phyloP scores from a whole-genome alignment of 2,113 vertebrate genomes.

The Coracopsis vasa region DNA sequence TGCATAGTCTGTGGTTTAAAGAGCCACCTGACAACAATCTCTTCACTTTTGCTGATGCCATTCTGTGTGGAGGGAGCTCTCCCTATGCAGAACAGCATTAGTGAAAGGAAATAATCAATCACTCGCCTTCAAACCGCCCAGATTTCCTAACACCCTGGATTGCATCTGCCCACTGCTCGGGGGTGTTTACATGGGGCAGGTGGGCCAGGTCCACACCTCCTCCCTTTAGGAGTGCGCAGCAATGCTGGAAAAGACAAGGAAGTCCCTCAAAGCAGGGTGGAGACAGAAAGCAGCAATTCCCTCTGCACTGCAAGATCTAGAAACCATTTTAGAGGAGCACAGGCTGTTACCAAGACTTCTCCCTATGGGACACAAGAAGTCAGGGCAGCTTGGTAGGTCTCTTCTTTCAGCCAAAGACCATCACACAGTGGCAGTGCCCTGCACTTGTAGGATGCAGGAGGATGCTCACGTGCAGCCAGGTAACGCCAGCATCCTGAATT shows the following conservation, averaged over 20 bases:
- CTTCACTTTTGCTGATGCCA: neutral
- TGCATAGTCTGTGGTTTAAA: neutral
- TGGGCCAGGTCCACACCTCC: neutral
- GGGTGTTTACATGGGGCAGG: neutral
- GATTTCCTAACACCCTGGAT: neutral
- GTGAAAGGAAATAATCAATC: neutral
- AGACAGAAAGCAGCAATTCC: neutral
- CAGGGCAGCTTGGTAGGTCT: accelerated
- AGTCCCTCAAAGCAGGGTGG: neutral
- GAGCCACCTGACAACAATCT: neutral
- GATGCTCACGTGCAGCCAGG: neutral
- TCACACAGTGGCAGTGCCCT: neutral
- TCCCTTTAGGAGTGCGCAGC: neutral
- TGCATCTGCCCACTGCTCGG: neutral
- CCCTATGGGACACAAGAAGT: neutral
- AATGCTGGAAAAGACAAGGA: neutral
- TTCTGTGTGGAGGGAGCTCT: neutral
- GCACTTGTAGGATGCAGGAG: neutral
- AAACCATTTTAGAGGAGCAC: neutral
- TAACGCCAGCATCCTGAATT: neutral
- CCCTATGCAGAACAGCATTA: neutral
- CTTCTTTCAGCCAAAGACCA: neutral
- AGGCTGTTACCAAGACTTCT: neutral
- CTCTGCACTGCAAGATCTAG: neutral
- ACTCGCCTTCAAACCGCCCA: neutral